These are phyloP conservation scores for Silurus aristotelis DNA, from an alignment of 2,797 vertebrate genomes.

Conservation along the genomic window DNA sequence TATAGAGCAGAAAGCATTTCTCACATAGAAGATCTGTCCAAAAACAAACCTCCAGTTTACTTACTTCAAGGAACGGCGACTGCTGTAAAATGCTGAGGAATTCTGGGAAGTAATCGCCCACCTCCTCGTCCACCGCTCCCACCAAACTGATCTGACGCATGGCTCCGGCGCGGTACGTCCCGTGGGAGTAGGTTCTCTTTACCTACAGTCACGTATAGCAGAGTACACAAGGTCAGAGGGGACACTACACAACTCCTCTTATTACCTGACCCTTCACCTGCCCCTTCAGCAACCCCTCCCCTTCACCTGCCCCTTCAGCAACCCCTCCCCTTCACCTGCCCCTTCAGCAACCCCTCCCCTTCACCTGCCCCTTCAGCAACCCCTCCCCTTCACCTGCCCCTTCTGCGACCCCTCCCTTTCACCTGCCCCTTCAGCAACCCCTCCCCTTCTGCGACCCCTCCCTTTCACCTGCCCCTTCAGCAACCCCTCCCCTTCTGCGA, in stretches of 20 bases:
- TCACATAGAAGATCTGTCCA: neutral
- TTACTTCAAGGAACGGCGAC: constrained; percentile 96
- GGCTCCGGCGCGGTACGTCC: constrained; percentile 94
- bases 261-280: neutral
- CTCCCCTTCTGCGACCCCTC: too few species aligned
- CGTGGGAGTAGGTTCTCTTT: constrained; percentile 95
- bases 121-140: constrained; percentile 97
- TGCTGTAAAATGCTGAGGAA: constrained; percentile 93
- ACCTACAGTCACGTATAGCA: constrained; percentile 76
- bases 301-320: too few species aligned
- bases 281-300: neutral
- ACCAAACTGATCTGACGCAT: constrained; percentile 99
- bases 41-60: constrained; percentile 4
- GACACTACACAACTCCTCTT: neutral
- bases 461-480: too few species aligned
- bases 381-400: too few species aligned
- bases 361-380: too few species aligned
- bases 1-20: neutral
- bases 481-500: too few species aligned
- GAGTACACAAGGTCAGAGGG: constrained; percentile 14
- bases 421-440: neutral
- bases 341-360: too few species aligned
- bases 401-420: too few species aligned
- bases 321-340: too few species aligned
- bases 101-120: constrained; percentile 96